Percentiles rank a stretch among this genome's conserved stretches.
These are phyloP conservation scores for Apamea epomidion DNA, from an alignment of 2,888 invertebrate genomes.

Conservation along the genomic window DNA sequence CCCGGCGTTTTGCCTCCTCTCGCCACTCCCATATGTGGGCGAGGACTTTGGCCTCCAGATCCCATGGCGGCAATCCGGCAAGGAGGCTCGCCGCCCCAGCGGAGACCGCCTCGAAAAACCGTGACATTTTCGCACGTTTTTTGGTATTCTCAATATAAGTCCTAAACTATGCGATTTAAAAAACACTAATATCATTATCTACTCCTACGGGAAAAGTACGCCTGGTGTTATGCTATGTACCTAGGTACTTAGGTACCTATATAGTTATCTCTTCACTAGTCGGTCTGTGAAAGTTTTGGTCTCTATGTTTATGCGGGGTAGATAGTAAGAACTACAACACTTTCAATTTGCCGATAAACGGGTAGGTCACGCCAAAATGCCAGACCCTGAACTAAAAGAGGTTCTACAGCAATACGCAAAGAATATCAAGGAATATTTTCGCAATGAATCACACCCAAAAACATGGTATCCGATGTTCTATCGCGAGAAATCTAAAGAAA, in stretches of 20 bases:
- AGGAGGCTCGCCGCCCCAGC: too few relatives aligned
- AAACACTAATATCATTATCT: too few relatives aligned
- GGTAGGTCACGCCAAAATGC: slow-evolving; percentile 60
- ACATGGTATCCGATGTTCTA: slow-evolving; percentile 83
- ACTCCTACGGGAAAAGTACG: not conserved
- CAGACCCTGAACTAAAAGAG: slow-evolving; percentile 57
- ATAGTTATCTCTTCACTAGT: not conserved
- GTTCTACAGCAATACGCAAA: slow-evolving; percentile 73
- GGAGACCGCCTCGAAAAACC: too few relatives aligned
- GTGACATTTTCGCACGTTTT: too few relatives aligned
- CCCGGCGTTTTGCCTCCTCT: too few relatives aligned
- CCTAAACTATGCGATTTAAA: too few relatives aligned
- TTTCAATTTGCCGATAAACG: slow-evolving; percentile 40
- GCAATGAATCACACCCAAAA: slow-evolving; percentile 73
- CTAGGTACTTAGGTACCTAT: not conserved
- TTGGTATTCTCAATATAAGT: too few relatives aligned
- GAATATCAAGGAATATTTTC: slow-evolving; percentile 71
- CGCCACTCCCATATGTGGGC: too few relatives aligned
- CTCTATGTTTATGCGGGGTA: not conserved
- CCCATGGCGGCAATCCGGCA: too few relatives aligned
- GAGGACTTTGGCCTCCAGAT: too few relatives aligned
- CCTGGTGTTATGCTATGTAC: not conserved
- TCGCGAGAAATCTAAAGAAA: slow-evolving; percentile 63
- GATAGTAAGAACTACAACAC: not conserved
- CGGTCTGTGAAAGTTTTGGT: not conserved